Evolutionary conservation across 2,113 vertebrate genomes (phyloP), one percentile per base, ranked within the genome.

Genomic region (Cyanoliseus patagonus): DNA sequence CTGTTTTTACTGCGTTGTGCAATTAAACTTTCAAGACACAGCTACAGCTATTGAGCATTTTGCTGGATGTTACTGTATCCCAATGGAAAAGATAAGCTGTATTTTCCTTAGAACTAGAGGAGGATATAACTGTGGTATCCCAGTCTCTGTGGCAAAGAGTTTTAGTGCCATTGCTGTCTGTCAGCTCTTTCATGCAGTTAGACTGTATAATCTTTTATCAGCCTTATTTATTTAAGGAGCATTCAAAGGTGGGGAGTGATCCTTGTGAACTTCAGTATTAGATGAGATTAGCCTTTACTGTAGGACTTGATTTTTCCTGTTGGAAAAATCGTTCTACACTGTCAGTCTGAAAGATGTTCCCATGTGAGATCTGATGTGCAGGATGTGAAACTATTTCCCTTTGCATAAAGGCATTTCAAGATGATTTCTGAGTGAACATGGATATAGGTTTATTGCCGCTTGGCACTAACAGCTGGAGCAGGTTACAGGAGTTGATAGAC

Each of bases 1-100:
- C 93, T 90, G 10, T 92, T 96, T 95, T 93, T 94, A 90, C 76
- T 80, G 51, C 2, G 2, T 93, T 95, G 90, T 95, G 95, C 86
- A 96, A 90, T 88, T 83, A 64, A 78, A 76, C 42, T 88, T 96
- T 88, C 30, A 90, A 82, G 90, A 83, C 67, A 92, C 67, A 92
- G 73, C 83, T 93, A 2, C 72, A 83, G 78, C 79, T 83, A 4
- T 12, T 83, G 73, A 92, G 35, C 24, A 15, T 52, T 61, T 16
- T 90, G 72, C 76, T 95, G 64, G n/a, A 74, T 83, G 76, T 86
- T 63, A 13, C 59, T 51, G 10, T 24, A 33, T 57, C 73, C 62
- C 35, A 23, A 9, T 47, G 80, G 57, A 88, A 67, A 70, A 72
- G 42, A 75, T 33, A 70, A 88, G 18, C 59, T 73, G 17, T 80